Evolutionary conservation across 2,113 vertebrate species (phyloP).

Genomic region (Pluvialis apricaria): DNA sequence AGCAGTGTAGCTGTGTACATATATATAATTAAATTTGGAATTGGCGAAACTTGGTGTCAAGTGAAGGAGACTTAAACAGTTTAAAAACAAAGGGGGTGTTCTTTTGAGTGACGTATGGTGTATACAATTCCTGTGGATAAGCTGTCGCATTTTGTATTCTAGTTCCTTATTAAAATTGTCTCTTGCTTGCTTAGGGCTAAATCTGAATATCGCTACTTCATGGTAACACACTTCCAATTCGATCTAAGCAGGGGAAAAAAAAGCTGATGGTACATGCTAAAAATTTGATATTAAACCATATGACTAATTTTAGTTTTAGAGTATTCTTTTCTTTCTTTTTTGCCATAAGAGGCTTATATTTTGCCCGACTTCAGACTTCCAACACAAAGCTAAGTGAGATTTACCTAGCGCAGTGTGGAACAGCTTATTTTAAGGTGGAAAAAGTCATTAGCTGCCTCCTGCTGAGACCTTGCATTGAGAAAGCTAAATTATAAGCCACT

Average conservation of each 20-base stretch:
- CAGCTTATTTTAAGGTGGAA: constrained; percentile 49
- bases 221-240: not conserved
- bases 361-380: constrained; percentile 34
- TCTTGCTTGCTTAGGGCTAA: not conserved
- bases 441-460: constrained; percentile 48
- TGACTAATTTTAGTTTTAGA: constrained; percentile 34
- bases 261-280: not conserved
- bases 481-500: constrained; percentile 6
- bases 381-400: constrained; percentile 18
- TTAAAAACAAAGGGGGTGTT: not conserved
- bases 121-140: not conserved
- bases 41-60: not conserved
- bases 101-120: not conserved
- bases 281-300: not conserved
- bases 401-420: constrained; percentile 4
- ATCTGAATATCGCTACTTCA: not conserved
- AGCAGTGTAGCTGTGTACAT: not conserved
- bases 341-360: constrained; percentile 19
- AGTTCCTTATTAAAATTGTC: not conserved
- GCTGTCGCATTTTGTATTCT: not conserved
- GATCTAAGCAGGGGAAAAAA: not conserved
- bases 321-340: not conserved
- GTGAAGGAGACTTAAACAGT: not conserved
- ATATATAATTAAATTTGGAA: not conserved
- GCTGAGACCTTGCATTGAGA: constrained; percentile 17